Conservation (phyloP, 2,797 vertebrate species). For the Clangula hyemalis region DNA sequence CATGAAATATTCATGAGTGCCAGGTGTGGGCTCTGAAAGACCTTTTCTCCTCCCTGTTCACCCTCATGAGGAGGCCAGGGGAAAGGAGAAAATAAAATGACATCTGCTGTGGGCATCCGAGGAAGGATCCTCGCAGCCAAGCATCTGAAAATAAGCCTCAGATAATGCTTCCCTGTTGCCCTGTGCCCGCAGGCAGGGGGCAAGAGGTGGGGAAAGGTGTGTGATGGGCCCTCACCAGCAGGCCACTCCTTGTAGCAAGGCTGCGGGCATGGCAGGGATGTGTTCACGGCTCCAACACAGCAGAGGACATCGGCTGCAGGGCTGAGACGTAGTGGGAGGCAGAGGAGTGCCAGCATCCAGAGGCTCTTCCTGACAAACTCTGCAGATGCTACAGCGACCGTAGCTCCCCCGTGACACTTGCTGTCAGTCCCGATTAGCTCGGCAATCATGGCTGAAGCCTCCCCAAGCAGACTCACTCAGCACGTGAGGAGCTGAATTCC, state of each 20-base stretch:
- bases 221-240: rapidly evolving
- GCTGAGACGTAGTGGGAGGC: background rate
- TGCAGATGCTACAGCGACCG: background rate
- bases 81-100: background rate
- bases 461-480: background rate
- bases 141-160: background rate
- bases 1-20: constrained; percentile 62
- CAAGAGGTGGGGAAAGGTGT: background rate
- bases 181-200: background rate
- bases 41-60: background rate
- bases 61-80: background rate
- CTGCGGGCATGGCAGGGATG: background rate
- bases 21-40: constrained; percentile 25
- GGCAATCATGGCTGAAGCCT: background rate
- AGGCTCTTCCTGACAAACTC: constrained; percentile 5
- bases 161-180: background rate
- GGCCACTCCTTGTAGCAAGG: background rate
- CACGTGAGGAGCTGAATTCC: background rate
- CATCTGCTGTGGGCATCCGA: background rate
- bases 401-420: constrained; percentile 6
- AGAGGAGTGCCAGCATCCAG: background rate
- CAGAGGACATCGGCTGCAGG: rapidly evolving
- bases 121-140: background rate
- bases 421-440: constrained; percentile 1
- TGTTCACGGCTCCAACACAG: rapidly evolving